Evolutionary conservation across 1,140 invertebrate species (phyloP), one percentile per base, ranked within the genome.

Genomic region (Magallana gigas): DNA sequence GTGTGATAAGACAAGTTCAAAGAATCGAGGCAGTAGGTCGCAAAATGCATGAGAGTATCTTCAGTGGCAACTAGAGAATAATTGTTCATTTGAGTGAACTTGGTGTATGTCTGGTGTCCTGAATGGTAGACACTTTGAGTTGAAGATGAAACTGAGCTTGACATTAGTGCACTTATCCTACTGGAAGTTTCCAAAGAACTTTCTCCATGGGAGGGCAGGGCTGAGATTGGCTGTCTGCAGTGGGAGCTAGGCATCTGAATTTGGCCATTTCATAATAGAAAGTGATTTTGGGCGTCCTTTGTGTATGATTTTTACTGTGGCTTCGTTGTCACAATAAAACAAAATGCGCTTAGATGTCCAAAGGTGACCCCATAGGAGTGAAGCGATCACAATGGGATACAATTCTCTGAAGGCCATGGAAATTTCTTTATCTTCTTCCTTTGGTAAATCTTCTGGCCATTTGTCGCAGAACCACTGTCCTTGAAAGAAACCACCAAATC

Each of bases 311-410:
- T 56, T 56, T 4, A 90, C 89, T 60, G 83, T 87, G 23, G 89
- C 64, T 58, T n/a, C 8, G 18, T 90, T 90, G 59, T 89, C 89
- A 85, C 87, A 89, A 29, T 81, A 60, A 84, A 90, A 89, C 18
- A 86, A 14, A 14, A 87, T 86, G n/a, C 83, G 57, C 68, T 85
- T 80, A 14, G 85, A 48, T 14, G 0, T 8, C 89, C 83, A 90
- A 16, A 1, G 9, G 29, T 62, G 23, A n/a, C 88, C 89, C 89
- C 89, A 90, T 11, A 90, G 16, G 58, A 90, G 23, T 29, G 56
- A 59, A 68, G 88, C 88, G 4, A 85, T 56, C 1, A 88, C 83
- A 1, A 90, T 85, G 9, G 89, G 85, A 48, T 87, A 88, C 14
- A 89, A 48, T 59, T 85, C 89, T 23, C n/a, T 48, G n/a, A 85